These are phyloP conservation scores for Heterotis niloticus DNA, from an alignment of 2,113 vertebrate species.

Conservation along the genomic window DNA sequence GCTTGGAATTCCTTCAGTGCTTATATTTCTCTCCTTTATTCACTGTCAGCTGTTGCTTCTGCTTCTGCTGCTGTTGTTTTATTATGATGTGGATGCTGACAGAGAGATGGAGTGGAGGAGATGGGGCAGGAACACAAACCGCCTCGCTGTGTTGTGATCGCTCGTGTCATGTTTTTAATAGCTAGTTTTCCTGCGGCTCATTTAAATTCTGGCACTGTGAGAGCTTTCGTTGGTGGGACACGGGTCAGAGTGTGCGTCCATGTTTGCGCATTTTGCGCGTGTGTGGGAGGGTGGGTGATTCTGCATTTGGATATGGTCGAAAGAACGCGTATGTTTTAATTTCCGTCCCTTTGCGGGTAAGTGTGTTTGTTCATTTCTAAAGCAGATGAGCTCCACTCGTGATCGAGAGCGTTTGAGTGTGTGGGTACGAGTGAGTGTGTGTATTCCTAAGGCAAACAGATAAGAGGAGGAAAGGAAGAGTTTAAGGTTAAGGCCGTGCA, in stretches of 20 bases:
- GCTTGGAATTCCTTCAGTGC: background rate
- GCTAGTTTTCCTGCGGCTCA: conserved; percentile 18
- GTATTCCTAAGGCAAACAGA: conserved; percentile 10
- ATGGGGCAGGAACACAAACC: conserved; percentile 3
- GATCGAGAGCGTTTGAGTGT: background rate
- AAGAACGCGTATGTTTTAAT: no score
- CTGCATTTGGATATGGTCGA: background rate
- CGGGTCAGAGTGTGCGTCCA: background rate
- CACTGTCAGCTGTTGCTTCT: background rate
- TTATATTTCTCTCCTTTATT: conserved; percentile 8
- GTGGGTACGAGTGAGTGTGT: conserved; percentile 7
- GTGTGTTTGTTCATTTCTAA: conserved; percentile 1
- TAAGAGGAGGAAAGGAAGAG: conserved; percentile 6
- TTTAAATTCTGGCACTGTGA: conserved; percentile 9
- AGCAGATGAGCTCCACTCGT: background rate
- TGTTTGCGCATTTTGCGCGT: background rate
- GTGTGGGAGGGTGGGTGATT: background rate
- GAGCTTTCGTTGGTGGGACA: background rate
- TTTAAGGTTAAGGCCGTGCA: conserved; percentile 11
- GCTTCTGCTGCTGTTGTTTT: conserved; percentile 19
- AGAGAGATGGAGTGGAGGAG: conserved; percentile 16
- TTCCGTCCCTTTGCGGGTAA: background rate
- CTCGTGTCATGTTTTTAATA: conserved; percentile 25
- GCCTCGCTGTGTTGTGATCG: conserved; percentile 4
- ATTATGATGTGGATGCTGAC: conserved; percentile 17